A percentile compares a stretch with the other conserved stretches of the same genome.
Conservation (phyloP, 2,888 invertebrate species). For the Junonia oenone region DNA sequence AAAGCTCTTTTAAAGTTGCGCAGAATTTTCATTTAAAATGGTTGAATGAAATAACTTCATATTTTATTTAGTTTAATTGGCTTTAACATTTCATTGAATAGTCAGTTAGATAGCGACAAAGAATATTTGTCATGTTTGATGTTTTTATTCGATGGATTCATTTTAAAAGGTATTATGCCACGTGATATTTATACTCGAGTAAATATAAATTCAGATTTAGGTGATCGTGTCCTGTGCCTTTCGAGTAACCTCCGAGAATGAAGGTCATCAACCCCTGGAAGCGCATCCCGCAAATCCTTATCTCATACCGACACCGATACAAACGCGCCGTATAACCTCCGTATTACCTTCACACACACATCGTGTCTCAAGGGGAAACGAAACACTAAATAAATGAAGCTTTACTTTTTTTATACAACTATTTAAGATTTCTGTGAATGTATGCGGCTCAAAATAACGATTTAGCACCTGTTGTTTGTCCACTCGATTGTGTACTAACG, state of each 20-base stretch:
- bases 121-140: neutral
- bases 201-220: neutral
- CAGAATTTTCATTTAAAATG: conserved; percentile 11
- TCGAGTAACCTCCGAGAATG: conserved; percentile 55
- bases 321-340: conserved; percentile 2
- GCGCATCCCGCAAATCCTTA: conserved; percentile 69
- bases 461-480: conserved; percentile 7
- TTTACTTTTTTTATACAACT: neutral
- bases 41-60: neutral
- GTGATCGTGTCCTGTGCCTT: conserved; percentile 40
- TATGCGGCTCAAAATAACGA: neutral
- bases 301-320: conserved; percentile 36
- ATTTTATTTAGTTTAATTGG: neutral
- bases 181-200: neutral
- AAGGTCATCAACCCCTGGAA: conserved; percentile 60
- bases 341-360: neutral
- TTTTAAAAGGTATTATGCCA: neutral
- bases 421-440: neutral
- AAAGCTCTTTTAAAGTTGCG: conserved; percentile 15
- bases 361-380: conserved; percentile 4
- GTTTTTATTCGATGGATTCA: neutral
- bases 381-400: neutral
- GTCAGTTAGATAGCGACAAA: neutral
- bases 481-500: conserved; percentile 13
- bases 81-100: neutral